Base-by-base conservation (phyloP, 2,797 vertebrate genomes). In the Antrozous pallidus region DNA sequence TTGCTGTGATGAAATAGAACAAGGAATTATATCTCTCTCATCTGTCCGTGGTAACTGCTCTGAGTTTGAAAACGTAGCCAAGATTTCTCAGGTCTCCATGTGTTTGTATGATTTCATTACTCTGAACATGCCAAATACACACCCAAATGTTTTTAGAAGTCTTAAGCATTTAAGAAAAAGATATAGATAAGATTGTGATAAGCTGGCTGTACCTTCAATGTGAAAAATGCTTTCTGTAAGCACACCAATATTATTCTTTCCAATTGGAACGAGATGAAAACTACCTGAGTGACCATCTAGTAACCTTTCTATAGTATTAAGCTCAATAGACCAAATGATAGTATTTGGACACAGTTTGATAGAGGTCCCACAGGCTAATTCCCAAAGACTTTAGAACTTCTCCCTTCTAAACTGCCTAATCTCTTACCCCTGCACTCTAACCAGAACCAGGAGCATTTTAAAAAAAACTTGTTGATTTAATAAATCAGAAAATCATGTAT, bases 401-500 rank as follows among this genome's bases (percentile, higher is more conserved):
- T 16, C 22, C 2, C n/a, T 87, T 38, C 31, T 54, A 8, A 75
- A 78, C 36, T 36, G 13, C 22, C 20, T 10, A 17, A 12, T 22
- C 3, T 73, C 26, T 45, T 40, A 63, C 13, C 40, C 12, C 38
- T 63, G 0, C 36, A 65, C n/a, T 42, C 14, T 9, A 91, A 45
- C 26, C 45, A 94, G 47, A 70, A 63, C 0, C 18, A 71, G 6
- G 16, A 71, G 14, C 61, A 86, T 79, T 83, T 74, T n/a, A n/a
- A n/a, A 28, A 69, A 90, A 74, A 74, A 24, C 24, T 56, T 71
- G n/a, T 38, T 36, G 22, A 80, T 79, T 88, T 82, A 67, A 92
- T 40, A 95, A 78, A 87, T 63, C 31, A 84, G 51, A 88, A 56
- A 67, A 45, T 86, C 36, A 93, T 85, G 7, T 67, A 18, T 85